phyloP scores from a whole-genome alignment of 2,888 invertebrate genomes.

The Alloplasta piceator region DNA sequence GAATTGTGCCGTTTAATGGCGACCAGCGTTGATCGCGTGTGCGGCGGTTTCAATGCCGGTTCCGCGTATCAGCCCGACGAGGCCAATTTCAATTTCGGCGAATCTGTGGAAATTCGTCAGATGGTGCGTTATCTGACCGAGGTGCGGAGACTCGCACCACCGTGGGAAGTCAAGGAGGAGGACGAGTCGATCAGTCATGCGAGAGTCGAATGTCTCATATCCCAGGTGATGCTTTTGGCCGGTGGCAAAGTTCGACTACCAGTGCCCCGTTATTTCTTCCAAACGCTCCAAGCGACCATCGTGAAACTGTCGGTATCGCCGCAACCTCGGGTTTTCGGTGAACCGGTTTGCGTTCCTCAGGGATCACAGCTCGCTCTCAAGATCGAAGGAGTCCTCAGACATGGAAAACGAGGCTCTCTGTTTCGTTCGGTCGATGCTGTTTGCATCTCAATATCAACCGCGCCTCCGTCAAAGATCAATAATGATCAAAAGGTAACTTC shows the following conservation, averaged over 20 bases:
- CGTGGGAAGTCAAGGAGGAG: slow-evolving; percentile 81
- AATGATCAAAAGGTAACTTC: slow-evolving; percentile 84
- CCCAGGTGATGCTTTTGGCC: slow-evolving; percentile 85
- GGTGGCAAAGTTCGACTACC: slow-evolving; percentile 84
- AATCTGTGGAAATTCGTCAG: slow-evolving; percentile 80
- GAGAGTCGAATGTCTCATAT: slow-evolving; percentile 85
- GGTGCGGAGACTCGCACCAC: slow-evolving; percentile 80
- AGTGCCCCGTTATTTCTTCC: slow-evolving; percentile 92
- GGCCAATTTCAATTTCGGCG: slow-evolving; percentile 77
- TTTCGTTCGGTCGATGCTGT: slow-evolving; percentile 90
- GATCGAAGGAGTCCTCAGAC: slow-evolving; percentile 96
- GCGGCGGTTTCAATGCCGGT: slow-evolving; percentile 80
- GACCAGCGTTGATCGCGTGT: slow-evolving; percentile 90
- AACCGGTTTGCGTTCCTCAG: slow-evolving; percentile 92
- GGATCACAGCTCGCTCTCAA: slow-evolving; percentile 95
- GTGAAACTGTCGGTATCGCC: slow-evolving; percentile 93
- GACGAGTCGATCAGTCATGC: slow-evolving; percentile 79
- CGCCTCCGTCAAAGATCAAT: slow-evolving; percentile 83
- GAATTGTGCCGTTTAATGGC: slow-evolving; percentile 91
- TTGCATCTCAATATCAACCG: slow-evolving; percentile 88
- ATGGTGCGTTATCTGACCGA: slow-evolving; percentile 79
- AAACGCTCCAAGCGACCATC: slow-evolving; percentile 92
- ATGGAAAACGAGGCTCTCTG: slow-evolving; percentile 87
- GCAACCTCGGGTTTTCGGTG: slow-evolving; percentile 91
- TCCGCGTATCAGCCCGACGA: slow-evolving; percentile 74